Percentiles rank a stretch among this genome's conserved stretches.
Evolutionary conservation across 2,888 invertebrate genomes (phyloP).

Genomic region (Acanthococcus lagerstroemiae): DNA sequence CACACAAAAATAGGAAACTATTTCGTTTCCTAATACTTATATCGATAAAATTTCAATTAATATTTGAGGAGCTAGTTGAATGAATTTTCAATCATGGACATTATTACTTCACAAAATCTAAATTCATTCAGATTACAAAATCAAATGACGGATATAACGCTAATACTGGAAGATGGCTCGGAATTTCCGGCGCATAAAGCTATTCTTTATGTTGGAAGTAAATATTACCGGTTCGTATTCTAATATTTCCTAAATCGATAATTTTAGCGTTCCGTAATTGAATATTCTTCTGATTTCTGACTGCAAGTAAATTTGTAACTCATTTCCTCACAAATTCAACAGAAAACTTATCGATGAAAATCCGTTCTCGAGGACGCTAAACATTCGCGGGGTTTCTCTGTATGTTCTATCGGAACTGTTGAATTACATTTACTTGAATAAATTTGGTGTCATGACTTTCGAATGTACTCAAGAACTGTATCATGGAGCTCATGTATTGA

Average conservation of each 20-base stretch:
- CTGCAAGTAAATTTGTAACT: neutral
- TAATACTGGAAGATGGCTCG: constrained; percentile 19
- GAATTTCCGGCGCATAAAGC: constrained; percentile 23
- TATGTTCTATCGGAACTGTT: constrained; percentile 18
- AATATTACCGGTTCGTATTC: constrained; percentile 1
- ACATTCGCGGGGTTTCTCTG: neutral
- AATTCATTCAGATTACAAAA: constrained; percentile 19
- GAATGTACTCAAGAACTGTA: constrained; percentile 23
- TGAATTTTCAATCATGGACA: no score
- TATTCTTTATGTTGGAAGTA: constrained; percentile 19
- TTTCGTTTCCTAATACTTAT: no score
- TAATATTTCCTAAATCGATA: neutral
- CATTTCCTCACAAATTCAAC: no score
- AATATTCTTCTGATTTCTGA: neutral
- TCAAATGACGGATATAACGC: constrained; percentile 18
- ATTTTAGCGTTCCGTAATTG: no score
- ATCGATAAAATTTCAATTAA: no score
- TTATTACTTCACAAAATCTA: constrained; percentile 21
- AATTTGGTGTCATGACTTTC: constrained; percentile 22
- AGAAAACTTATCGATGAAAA: constrained; percentile 13
- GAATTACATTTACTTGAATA: constrained; percentile 22
- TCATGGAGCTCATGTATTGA: constrained; percentile 17
- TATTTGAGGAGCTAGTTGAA: no score
- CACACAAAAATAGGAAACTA: no score
- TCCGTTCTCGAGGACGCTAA: neutral